Evolutionary conservation across 1,140 invertebrate genomes (phyloP).

Genomic region (Lepeophtheirus salmonis): DNA sequence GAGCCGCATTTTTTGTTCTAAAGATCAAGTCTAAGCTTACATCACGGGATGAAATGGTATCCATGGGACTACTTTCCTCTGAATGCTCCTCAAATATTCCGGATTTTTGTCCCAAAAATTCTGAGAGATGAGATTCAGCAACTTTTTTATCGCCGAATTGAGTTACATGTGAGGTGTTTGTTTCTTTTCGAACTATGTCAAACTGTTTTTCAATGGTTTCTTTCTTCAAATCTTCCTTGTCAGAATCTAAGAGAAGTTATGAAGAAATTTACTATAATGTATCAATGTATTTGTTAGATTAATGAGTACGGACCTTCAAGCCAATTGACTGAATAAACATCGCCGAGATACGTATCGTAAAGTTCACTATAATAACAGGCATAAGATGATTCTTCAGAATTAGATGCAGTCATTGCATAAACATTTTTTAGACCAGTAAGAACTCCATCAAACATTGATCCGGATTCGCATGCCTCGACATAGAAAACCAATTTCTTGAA

Average conservation of each 20-base stretch:
- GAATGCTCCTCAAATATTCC: not conserved
- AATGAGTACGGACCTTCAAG: no score
- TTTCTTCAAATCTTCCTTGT: slow-evolving; percentile 31
- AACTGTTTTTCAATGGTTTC: slow-evolving; percentile 39
- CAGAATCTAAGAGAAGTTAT: slow-evolving; percentile 9
- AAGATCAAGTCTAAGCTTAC: not conserved
- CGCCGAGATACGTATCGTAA: slow-evolving; percentile 36
- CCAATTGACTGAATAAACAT: slow-evolving; percentile 46
- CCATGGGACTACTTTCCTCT: not conserved
- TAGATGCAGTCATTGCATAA: slow-evolving; percentile 44
- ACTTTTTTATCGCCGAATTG: slow-evolving; percentile 19
- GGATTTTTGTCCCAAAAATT: slow-evolving; percentile 16
- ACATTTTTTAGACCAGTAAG: slow-evolving; percentile 27
- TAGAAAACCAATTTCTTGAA: slow-evolving; percentile 41
- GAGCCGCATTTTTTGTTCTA: not conserved
- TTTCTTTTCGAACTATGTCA: slow-evolving; percentile 36
- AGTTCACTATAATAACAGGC: slow-evolving; percentile 38
- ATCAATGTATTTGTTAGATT: no score
- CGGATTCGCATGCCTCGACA: slow-evolving; percentile 45
- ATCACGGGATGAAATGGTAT: not conserved
- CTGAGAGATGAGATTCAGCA: slow-evolving; percentile 10
- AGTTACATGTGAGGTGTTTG: slow-evolving; percentile 39
- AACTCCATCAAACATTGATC: slow-evolving; percentile 40
- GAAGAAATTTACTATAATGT: no score
- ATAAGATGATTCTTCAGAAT: slow-evolving; percentile 37